Evolutionary conservation across 2,113 vertebrate genomes (phyloP).

Genomic region (Taxidea taxus): DNA sequence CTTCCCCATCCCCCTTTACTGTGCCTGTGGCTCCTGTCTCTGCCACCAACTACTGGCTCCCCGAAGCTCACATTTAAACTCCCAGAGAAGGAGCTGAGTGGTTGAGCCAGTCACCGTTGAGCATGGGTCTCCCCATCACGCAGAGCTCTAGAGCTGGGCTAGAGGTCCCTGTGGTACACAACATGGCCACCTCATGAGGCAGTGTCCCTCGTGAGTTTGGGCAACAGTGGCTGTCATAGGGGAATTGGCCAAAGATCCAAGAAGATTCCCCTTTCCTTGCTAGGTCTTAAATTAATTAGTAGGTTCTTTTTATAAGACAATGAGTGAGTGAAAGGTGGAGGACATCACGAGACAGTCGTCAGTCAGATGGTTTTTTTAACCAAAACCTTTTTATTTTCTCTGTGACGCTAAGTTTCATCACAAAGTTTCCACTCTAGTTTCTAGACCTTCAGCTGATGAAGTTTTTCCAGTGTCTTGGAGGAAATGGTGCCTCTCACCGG

Average conservation of each 20-base stretch:
- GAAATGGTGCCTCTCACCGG: not conserved
- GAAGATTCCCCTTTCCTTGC: not conserved
- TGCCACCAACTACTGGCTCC: not conserved
- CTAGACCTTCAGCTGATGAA: not conserved
- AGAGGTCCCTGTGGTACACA: not conserved
- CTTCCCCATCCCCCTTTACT: not conserved
- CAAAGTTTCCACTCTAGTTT: not conserved
- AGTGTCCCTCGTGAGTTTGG: not conserved
- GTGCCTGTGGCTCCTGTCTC: not conserved
- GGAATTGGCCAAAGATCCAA: not conserved
- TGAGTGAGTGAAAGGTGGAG: not conserved
- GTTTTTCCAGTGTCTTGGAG: not conserved
- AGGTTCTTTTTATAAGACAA: not conserved
- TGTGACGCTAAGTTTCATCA: not conserved
- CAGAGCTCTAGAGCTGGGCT: not conserved
- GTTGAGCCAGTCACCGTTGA: not conserved
- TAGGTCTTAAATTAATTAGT: not conserved
- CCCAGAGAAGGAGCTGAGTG: not conserved
- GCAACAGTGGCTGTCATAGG: not conserved
- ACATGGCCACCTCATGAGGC: fast-evolving
- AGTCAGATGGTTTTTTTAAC: not conserved
- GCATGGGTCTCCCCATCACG: not conserved
- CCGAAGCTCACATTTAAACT: not conserved
- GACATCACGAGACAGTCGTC: not conserved
- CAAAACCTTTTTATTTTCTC: constrained; percentile 6